Evolutionary conservation across 2,797 vertebrate genomes (phyloP).

Genomic region (Gambusia yucatana): DNA sequence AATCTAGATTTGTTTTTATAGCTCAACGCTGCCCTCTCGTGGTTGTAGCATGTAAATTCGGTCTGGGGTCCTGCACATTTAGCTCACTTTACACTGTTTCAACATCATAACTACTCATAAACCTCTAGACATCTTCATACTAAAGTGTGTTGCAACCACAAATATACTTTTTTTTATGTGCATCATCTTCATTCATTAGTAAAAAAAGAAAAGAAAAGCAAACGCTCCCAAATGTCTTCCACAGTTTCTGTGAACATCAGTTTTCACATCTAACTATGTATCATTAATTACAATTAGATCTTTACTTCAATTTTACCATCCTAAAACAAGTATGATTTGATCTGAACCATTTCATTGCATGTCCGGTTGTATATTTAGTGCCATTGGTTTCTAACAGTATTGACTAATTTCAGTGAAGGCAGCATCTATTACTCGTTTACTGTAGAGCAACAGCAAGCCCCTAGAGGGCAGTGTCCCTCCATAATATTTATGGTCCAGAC

Average conservation of each 20-base stretch:
- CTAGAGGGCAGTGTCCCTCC: constrained; percentile 14
- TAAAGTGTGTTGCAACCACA: background rate
- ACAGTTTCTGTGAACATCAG: background rate
- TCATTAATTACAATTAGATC: background rate
- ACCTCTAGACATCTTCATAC: background rate
- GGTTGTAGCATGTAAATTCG: constrained; percentile 5
- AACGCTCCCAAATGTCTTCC: background rate
- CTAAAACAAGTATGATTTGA: background rate
- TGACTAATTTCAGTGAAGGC: background rate
- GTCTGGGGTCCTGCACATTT: background rate
- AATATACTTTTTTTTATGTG: background rate
- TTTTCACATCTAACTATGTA: background rate
- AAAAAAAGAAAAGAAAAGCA: background rate
- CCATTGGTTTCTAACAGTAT: background rate
- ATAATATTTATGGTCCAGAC: background rate
- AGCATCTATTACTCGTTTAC: background rate
- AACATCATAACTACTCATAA: background rate
- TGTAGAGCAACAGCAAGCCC: constrained; percentile 4
- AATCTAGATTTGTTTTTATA: background rate
- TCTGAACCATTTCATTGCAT: background rate
- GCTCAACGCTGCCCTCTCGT: constrained; percentile 50
- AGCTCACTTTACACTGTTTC: background rate
- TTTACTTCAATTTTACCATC: background rate
- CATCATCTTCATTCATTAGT: background rate
- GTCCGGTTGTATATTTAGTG: no score